Evolutionary conservation across 2,113 vertebrate genomes (phyloP).

Genomic region (Aspiorhynchus laticeps): DNA sequence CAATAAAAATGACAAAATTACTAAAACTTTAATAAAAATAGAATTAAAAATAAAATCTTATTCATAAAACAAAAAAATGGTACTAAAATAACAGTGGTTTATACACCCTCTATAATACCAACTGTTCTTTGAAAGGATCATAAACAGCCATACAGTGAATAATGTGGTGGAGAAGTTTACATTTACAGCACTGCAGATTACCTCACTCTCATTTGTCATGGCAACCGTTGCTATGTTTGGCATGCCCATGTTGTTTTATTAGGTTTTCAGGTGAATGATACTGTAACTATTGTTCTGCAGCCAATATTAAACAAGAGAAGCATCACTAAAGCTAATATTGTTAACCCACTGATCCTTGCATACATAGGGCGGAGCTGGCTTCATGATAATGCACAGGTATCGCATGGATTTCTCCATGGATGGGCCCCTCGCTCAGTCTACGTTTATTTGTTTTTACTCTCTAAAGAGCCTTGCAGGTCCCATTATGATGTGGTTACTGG

Average conservation of each 20-base stretch:
- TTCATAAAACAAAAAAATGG: not conserved
- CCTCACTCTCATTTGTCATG: constrained; percentile 62
- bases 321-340: constrained; percentile 24
- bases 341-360: constrained; percentile 21
- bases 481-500: not conserved
- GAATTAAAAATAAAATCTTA: not conserved
- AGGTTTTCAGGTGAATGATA: constrained; percentile 52
- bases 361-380: constrained; percentile 12
- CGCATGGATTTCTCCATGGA: not conserved
- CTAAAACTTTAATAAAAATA: not conserved
- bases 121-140: not conserved
- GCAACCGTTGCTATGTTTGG: constrained; percentile 74
- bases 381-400: constrained; percentile 2
- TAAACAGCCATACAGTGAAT: constrained; percentile 3
- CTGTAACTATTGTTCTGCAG: constrained; percentile 51
- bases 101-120: not conserved
- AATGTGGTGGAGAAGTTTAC: constrained; percentile 3
- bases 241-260: constrained; percentile 57
- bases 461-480: not conserved
- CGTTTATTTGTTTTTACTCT: constrained; percentile 19
- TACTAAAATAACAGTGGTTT: not conserved
- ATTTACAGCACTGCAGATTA: constrained; percentile 43
- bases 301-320: constrained; percentile 4
- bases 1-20: not conserved
- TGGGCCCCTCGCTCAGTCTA: not conserved